Evolutionary conservation across 2,888 invertebrate species (phyloP), one percentile per base, ranked within the genome.

Genomic region (Leptopilina myrica): DNA sequence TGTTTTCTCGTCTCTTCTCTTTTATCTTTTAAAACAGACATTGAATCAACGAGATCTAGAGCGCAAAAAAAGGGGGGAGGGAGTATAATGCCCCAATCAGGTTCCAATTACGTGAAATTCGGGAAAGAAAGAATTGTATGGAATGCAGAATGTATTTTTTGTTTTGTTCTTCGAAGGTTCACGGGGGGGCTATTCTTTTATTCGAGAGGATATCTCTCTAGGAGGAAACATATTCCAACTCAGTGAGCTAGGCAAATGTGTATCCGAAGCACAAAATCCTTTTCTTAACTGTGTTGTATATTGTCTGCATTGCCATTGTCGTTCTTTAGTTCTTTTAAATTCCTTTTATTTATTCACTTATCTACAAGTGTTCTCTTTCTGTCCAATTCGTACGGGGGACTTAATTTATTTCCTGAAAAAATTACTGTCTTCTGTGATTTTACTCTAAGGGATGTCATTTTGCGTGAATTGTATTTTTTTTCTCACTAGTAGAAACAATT

Each of bases 21-120:
- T 73, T 73, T 73, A 73, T 73, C 73, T 73, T 73, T 73, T 73
- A 73, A 73, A 73, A 26, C 33, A 73, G 73, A 56, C 53, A 73
- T 73, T 73, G 73, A 56, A 73, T 73, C 53, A 53, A 46, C 49
- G 67, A 69, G 67, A 69, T 69, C 43, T 43, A 43, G 7, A 43
- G 67, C 49, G 53, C n/a, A 56, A 33, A 56, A 33, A 26, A 73
- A 56, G 6, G 26, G 67, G 49, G 53, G n/a, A 33, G 53, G 56
- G 73, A 8, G 26, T 56, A 33, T 73, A 56, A 73, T 73, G 73
- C 49, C 33, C 49, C 67, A 69, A 69, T 69, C 67, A 69, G 49
- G 49, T 26, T 69, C 73, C 73, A 73, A 73, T 73, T 73, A 73
- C 73, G 14, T 33, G 14, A 12, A 33, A 73, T 73, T 73, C 53